Base-by-base conservation (phyloP, 2,888 invertebrate species). In the Rapana venosa region DNA sequence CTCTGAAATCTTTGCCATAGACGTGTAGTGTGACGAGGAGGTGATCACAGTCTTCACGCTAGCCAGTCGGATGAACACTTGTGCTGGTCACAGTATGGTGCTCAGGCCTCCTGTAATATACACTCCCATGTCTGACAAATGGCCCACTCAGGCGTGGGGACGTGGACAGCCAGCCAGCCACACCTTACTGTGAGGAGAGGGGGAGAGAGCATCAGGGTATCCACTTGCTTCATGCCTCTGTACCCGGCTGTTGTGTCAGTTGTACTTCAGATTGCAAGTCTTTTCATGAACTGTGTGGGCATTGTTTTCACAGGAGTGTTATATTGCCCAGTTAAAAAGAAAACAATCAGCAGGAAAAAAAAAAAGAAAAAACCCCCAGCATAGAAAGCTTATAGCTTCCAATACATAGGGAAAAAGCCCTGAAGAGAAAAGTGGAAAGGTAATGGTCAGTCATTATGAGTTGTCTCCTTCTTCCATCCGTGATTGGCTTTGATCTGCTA, bases 61-160 rank as follows among this genome's bases (percentile, higher is more conserved):
- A 66, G 35, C 66, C 58, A 32, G 35, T 86, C 58, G n/a, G 84
- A 58, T 30, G 58, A 66, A 58, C 35, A 86, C 58, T 61, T 86
- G 86, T 86, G 86, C 86, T 61, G 86, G 61, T 86, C 61, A 86
- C 86, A 86, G 86, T 20, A 86, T 35, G 56, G 86, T 86, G 32
- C 66, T 83, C 81, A 83, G 61, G 66, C 86, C 66, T 61, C 58
- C 86, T 86, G 86, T 66, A 32, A 32, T 20, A 61, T 66, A 66
- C 86, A 66, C 61, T 86, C 58, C 58, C 86, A 86, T 66, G 58
- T 61, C 86, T 20, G 58, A 47, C 81, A 47, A 83, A 36, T 36
- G 36, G 81, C 36, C 36, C 81, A 8, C 81, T 83, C 47, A 26
- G 26, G 5, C 36, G 11, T 20, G 30, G 32, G 79, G 79, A 35